Percentiles rank a stretch among this genome's conserved stretches.
Conservation (phyloP, 2,797 vertebrate genomes). For the Clarias laeviceps region DNA sequence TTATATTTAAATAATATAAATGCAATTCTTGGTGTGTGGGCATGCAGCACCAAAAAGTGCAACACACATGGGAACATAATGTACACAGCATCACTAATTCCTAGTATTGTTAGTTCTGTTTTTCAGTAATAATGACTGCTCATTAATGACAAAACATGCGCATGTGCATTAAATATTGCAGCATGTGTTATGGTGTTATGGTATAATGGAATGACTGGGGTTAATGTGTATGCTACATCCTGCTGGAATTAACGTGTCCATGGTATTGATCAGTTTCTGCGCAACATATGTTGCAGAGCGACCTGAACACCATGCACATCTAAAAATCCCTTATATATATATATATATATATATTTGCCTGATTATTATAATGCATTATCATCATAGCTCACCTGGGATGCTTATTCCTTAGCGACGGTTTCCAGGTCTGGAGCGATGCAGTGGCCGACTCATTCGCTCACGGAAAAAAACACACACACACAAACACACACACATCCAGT, state of each 20-base stretch:
- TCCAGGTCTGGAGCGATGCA: constrained; percentile 35
- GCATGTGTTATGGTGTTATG: neutral
- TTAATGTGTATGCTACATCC: neutral
- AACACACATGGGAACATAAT: neutral
- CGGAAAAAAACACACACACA: neutral
- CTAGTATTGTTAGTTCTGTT: neutral
- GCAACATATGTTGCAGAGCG: constrained; percentile 25
- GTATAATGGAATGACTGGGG: neutral
- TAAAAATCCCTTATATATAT: neutral
- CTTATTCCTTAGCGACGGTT: constrained; percentile 7
- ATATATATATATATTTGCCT: neutral
- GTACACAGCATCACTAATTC: neutral
- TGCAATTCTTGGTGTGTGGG: neutral
- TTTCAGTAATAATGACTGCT: neutral
- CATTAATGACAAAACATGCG: neutral
- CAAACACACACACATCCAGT: no score
- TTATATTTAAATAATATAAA: neutral
- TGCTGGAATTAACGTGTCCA: neutral
- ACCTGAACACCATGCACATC: neutral
- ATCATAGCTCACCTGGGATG: constrained; percentile 30
- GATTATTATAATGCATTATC: neutral
- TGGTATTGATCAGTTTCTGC: constrained; percentile 35
- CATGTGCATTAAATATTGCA: neutral
- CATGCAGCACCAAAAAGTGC: neutral
- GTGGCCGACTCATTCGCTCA: neutral